Evolutionary conservation across 2,888 invertebrate genomes (phyloP).

Genomic region (Drosophila koepferae): DNA sequence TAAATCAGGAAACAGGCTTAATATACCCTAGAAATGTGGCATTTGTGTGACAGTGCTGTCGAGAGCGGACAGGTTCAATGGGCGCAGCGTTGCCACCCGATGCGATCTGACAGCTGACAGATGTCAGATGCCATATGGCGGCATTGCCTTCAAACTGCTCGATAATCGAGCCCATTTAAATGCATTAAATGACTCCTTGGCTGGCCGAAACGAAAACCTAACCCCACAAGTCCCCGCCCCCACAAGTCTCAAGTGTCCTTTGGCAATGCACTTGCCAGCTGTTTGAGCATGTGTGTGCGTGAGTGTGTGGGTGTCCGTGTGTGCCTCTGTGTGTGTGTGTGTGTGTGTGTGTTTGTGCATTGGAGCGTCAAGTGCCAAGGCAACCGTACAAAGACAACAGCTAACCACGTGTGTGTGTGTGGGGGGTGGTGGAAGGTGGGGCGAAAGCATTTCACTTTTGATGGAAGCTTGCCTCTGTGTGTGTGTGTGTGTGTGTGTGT

Average conservation of each 20-base stretch:
- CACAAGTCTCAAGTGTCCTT: conserved; percentile 5
- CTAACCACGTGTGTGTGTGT: conserved; percentile 9
- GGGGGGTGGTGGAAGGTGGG: not conserved
- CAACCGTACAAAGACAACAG: conserved; percentile 28
- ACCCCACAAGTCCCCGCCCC: not conserved
- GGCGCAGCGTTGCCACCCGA: conserved; percentile 45
- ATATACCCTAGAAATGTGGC: not conserved
- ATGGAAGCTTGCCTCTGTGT: conserved; percentile 9
- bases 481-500: conserved; percentile 3
- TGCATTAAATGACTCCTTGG: conserved; percentile 61
- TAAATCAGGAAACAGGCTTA: conserved; percentile 15
- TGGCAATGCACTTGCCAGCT: conserved; percentile 9
- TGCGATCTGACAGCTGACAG: conserved; percentile 57
- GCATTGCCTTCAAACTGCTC: conserved; percentile 46
- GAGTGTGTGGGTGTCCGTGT: conserved; percentile 18
- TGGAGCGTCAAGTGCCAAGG: conserved; percentile 42
- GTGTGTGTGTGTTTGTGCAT: conserved; percentile 36
- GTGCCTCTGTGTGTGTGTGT: conserved; percentile 15
- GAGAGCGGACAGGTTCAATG: conserved; percentile 22
- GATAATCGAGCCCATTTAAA: conserved; percentile 73
- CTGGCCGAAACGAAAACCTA: not conserved
- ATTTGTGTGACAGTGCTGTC: conserved; percentile 20
- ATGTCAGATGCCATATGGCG: conserved; percentile 46
- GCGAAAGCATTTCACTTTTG: conserved; percentile 48
- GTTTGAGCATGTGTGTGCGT: conserved; percentile 7